These are phyloP conservation scores for Drosophila mercatorum DNA, from an alignment of 2,888 invertebrate species.

Conservation along the genomic window DNA sequence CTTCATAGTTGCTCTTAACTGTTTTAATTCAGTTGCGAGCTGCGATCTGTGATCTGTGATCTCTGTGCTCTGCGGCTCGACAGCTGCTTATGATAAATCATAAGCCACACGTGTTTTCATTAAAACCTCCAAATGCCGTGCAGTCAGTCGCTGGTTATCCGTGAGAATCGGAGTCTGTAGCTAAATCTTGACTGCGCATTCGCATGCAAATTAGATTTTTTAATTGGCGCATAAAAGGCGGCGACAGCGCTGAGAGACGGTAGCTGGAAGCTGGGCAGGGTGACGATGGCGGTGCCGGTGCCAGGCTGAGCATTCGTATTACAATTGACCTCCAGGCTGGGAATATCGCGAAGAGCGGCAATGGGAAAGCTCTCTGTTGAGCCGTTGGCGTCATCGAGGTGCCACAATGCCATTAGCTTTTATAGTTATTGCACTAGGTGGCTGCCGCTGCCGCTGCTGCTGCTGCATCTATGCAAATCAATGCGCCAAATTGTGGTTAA, in stretches of 20 bases:
- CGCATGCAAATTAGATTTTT: conserved; percentile 80
- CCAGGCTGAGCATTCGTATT: conserved; percentile 1
- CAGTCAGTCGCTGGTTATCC: conserved; percentile 36
- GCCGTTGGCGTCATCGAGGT: conserved; percentile 67
- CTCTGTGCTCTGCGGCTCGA: conserved; percentile 13
- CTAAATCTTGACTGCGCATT: conserved; percentile 36
- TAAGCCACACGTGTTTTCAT: conserved; percentile 54
- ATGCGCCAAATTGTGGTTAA: conserved; percentile 62
- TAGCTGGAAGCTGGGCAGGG: conserved; percentile 20
- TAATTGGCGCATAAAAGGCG: conserved; percentile 76
- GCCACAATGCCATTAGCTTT: conserved; percentile 75
- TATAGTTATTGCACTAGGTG: conserved; percentile 70
- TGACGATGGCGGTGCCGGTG: not conserved
- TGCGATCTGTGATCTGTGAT: conserved; percentile 33
- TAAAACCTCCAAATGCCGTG: conserved; percentile 25
- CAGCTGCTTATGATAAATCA: conserved; percentile 67
- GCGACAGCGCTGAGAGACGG: conserved; percentile 43
- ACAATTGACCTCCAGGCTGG: conserved; percentile 51
- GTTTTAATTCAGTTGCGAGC: conserved; percentile 43
- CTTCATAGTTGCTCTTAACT: conserved; percentile 48
- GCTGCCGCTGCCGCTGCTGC: conserved; percentile 32
- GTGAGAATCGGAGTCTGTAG: conserved; percentile 53
- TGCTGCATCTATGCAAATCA: conserved; percentile 74
- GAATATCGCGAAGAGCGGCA: conserved; percentile 53
- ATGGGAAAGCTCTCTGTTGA: conserved; percentile 41